These are phyloP conservation scores for Seriola rivoliana DNA, from an alignment of 2,113 vertebrate genomes.

Conservation along the genomic window DNA sequence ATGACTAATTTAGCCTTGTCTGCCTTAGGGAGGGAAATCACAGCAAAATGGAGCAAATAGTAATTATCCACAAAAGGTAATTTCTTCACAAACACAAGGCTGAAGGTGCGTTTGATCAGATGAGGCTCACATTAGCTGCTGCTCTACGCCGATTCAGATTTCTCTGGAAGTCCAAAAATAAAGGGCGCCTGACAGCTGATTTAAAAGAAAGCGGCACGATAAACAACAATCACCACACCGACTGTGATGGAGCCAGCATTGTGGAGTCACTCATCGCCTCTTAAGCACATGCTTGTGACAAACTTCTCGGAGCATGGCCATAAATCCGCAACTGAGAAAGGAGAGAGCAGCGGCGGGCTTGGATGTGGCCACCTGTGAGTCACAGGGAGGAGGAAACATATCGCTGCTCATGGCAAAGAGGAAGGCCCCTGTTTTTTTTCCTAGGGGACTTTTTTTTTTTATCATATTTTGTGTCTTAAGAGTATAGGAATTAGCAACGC, in stretches of 20 bases:
- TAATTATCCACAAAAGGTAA: conserved; percentile 55
- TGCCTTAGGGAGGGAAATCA: conserved; percentile 66
- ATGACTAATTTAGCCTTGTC: conserved; percentile 70
- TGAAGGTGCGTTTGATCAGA: conserved; percentile 51
- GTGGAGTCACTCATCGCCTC: conserved; percentile 60
- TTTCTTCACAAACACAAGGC: conserved; percentile 44
- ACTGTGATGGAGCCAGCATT: conserved; percentile 51
- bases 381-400: conserved; percentile 15
- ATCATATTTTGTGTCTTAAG: conserved; percentile 18
- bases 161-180: conserved; percentile 38
- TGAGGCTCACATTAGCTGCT: conserved; percentile 39
- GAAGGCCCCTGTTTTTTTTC: not conserved
- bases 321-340: conserved; percentile 43
- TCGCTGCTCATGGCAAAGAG: conserved; percentile 7
- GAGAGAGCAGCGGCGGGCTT: conserved; percentile 10
- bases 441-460: not conserved
- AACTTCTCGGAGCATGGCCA: conserved; percentile 55
- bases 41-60: conserved; percentile 59
- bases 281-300: conserved; percentile 63
- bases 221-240: conserved; percentile 71
- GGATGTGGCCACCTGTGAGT: conserved; percentile 63
- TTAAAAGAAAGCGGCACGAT: conserved; percentile 51
- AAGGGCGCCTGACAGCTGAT: conserved; percentile 61
- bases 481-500: conserved; percentile 15
- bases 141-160: conserved; percentile 40